Base-by-base conservation (phyloP, 2,113 vertebrate species). In the Dasyprocta punctata region DNA sequence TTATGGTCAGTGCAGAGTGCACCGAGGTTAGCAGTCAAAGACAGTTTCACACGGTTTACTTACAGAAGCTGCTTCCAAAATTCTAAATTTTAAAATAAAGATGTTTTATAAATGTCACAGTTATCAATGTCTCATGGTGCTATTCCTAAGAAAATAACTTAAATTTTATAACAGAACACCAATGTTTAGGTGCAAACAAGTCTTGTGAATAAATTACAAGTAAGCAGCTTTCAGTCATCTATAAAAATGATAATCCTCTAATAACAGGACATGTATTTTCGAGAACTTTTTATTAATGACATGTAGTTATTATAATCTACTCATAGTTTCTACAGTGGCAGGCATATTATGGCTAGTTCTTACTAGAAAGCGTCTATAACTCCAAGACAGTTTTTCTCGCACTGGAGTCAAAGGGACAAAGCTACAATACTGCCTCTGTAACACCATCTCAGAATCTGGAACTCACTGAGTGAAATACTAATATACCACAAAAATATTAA, bases 71-170 rank as follows among this genome's bases (percentile, higher is more conserved):
- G 83, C 96, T 97, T 96, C 92, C 86, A 94, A 58, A 86, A 89
- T 81, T 94, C 95, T 94, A 67, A 92, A 95, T 92, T 96, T 96
- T 89, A 96, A 98, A 97, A 98, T 83, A 95, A 97, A 97, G n/a
- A 94, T 52, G 97, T 73, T 95, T 90, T 78, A 8, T 92, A 86
- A 96, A 85, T 85, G 73, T 94, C 47, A 80, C 22, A 58, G 56
- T 96, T 78, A 89, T n/a, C 60, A 85, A 82, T 52, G 60, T 26
- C 90, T 85, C 77, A 93, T 36, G 38, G 24, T 52, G 69, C 17
- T 78, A 86, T 30, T 92, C 30, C 96, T 93, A 92, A 91, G 26
- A 90, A 92, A 96, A 94, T 30, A 86, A 94, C 71, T 67, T 33
- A 93, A 65, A 88, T 58, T 58, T 30, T 86, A 5, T 61, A 94